Conservation (phyloP, 2,888 invertebrate genomes). For the Lasioglossum villosulum region DNA sequence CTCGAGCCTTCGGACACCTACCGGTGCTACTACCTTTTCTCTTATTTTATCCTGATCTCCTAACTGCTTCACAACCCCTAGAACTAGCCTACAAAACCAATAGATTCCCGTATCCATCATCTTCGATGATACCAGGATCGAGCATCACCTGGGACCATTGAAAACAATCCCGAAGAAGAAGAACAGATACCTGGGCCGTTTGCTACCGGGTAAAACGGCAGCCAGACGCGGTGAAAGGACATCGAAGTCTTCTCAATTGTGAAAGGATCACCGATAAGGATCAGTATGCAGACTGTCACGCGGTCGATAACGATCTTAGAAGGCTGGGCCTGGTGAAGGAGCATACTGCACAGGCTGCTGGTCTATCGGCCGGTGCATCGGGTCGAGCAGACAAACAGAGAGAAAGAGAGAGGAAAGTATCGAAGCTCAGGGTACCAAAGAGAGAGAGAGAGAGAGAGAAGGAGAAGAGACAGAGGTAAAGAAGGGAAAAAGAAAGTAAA, state of each 20-base stretch:
- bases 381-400: neutral
- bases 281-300: conserved; percentile 51
- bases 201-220: neutral
- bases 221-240: conserved; percentile 40
- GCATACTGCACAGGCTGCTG: neutral
- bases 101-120: too few species aligned
- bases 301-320: conserved; percentile 40
- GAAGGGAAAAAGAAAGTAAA: conserved; percentile 27
- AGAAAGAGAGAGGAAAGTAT: neutral
- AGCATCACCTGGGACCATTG: neutral
- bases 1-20: conserved; percentile 31
- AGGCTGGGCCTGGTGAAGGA: conserved; percentile 28
- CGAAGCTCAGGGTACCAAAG: neutral
- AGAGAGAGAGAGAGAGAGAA: neutral
- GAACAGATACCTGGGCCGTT: neutral
- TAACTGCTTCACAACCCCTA: neutral
- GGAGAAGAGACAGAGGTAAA: neutral
- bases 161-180: neutral
- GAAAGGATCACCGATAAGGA: conserved; percentile 51
- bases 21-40: conserved; percentile 39
- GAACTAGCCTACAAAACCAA: too few species aligned
- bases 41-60: neutral
- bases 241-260: conserved; percentile 32
- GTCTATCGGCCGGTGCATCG: conserved; percentile 12
- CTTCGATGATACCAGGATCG: neutral